Conservation (phyloP, 1,140 invertebrate species). For the Meloidogyne hapla region DNA sequence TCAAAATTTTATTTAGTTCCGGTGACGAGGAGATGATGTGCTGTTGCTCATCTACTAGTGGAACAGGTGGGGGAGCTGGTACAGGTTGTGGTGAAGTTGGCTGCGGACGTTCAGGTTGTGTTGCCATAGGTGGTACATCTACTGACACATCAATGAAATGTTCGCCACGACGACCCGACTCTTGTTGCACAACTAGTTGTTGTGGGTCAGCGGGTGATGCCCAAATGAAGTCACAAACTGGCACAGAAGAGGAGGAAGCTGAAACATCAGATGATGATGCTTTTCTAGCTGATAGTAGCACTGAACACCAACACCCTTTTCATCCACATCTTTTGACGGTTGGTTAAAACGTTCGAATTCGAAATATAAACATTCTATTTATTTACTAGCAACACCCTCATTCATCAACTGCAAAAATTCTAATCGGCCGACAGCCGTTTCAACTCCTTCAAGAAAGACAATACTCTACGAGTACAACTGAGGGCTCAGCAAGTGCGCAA, state of each 20-base stretch:
- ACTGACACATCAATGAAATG: constrained; percentile 36
- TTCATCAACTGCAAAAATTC: constrained; percentile 10
- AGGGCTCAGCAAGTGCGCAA: constrained; percentile 9
- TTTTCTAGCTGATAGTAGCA: constrained; percentile 8
- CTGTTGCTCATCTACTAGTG: constrained; percentile 12
- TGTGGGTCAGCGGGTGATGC: constrained; percentile 10
- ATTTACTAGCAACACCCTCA: background rate
- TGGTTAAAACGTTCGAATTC: background rate
- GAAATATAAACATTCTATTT: background rate
- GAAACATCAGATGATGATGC: constrained; percentile 12
- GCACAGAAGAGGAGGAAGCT: constrained; percentile 15
- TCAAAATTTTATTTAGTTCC: constrained; percentile 14
- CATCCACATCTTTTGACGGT: background rate
- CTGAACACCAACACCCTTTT: background rate
- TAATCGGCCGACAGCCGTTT: constrained; percentile 13
- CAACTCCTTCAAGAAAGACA: constrained; percentile 26
- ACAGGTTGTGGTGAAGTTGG: background rate
- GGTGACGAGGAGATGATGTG: constrained; percentile 37
- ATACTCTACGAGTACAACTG: constrained; percentile 29
- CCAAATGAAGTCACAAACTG: constrained; percentile 25
- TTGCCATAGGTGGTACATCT: background rate
- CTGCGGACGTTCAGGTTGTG: background rate
- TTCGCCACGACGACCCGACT: constrained; percentile 27
- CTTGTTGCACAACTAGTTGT: constrained; percentile 19
- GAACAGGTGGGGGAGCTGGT: background rate